Evolutionary conservation across 2,113 vertebrate genomes (phyloP), one percentile per base, ranked within the genome.

Genomic region (Tachycineta bicolor): DNA sequence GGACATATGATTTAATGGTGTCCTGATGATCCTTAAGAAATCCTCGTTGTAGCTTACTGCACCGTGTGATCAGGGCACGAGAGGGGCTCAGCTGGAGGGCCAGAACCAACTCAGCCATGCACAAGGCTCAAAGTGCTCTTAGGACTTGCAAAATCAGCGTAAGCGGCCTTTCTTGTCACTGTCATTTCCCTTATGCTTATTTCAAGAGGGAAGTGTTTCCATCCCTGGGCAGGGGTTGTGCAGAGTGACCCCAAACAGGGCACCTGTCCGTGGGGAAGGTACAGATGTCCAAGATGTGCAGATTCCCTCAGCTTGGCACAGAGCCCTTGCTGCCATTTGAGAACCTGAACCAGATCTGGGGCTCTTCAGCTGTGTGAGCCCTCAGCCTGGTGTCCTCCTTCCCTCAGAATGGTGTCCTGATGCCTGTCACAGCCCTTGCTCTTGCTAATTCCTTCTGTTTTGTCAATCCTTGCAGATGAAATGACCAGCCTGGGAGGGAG

Each of bases 401-500:
- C 37, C 65, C 19, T 77, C 74, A 1, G 2, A 67, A 41, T 0
- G 0, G 60, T 78, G 69, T 34, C 47, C 34, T 67, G 19, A 24
- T 37, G 29, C 53, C 47, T 81, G 29, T 78, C 59, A 65, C 22
- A 16, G 28, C 7, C 47, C 29, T 73, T 22, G 10, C 37, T 95
- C 33, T 65, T 1, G 0, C 37, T 77, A 46, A 96, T 95, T 86
- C 56, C 69, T 84, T 87, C 76, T 95, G 34, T 80, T 94, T 78
- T 91, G n/a, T 91, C 89, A 63, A 79, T 87, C 56, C 44, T 96
- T 97, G 78, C 92, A 97, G 97, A 96, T 63, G 75, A 92, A 93
- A 92, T 89, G 70, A 93, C 96, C 95, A 89, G 93, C 39, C 70
- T 76, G 91, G 75, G 93, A 90, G 97, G 65, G 82, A 49, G 9